These are phyloP conservation scores for Dynastes tityus DNA, from an alignment of 2,888 invertebrate species.

Conservation along the genomic window DNA sequence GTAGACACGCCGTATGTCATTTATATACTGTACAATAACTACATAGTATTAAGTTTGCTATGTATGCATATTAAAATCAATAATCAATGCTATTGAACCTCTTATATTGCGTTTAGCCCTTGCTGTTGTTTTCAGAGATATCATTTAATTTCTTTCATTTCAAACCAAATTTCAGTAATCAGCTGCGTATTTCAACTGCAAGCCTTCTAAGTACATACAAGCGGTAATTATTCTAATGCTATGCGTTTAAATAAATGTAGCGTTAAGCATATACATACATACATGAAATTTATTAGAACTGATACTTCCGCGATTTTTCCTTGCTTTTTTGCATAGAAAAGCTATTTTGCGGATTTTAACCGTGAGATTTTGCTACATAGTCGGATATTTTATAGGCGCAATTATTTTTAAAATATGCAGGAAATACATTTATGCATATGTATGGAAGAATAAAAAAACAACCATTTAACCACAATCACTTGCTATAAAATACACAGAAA, in stretches of 20 bases:
- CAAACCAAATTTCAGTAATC: no score
- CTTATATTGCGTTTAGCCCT: no score
- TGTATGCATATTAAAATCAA: no score
- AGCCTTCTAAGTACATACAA: not conserved
- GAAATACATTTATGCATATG: constrained; percentile 19
- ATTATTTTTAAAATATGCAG: constrained; percentile 34
- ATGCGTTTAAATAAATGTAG: constrained; percentile 35
- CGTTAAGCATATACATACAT: constrained; percentile 7
- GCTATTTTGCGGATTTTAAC: constrained; percentile 15
- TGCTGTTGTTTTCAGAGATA: no score
- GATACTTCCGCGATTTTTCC: constrained; percentile 38
- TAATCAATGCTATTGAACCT: no score
- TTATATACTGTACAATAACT: no score
- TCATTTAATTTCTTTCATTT: not conserved
- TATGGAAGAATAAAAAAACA: not conserved
- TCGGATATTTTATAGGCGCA: constrained; percentile 24
- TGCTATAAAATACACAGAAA: constrained; percentile 7
- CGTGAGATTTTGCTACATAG: constrained; percentile 32
- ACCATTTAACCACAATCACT: not conserved
- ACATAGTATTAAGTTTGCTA: no score
- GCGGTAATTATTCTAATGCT: not conserved
- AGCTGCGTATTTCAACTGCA: no score
- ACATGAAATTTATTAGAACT: constrained; percentile 32
- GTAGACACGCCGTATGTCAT: no score
- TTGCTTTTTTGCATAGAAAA: constrained; percentile 23